Evolutionary conservation across 92 coral and sea anemone species (phyloP).

Genomic region (Blastomussa wellsi): DNA sequence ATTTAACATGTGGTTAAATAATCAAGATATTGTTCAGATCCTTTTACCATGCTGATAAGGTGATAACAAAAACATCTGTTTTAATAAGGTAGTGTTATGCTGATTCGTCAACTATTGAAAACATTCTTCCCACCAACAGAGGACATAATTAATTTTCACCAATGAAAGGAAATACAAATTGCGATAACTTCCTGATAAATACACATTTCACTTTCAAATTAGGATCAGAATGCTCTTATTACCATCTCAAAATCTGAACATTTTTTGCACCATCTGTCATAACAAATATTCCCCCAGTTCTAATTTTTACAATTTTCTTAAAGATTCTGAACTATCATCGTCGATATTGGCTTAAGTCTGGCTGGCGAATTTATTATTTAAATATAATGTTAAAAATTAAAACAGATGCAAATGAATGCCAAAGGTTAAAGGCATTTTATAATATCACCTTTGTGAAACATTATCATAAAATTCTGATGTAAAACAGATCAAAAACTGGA

Average conservation of each 20-base stretch:
- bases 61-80: conserved; percentile 18
- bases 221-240: not conserved
- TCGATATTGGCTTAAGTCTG: not conserved
- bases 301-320: not conserved
- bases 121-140: not conserved
- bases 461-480: not conserved
- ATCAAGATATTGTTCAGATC: conserved; percentile 7
- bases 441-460: not conserved
- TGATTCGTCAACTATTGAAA: not conserved
- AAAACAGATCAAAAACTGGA: not conserved
- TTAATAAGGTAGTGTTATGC: not conserved
- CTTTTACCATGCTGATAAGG: conserved; percentile 16
- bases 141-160: not conserved
- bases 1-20: not conserved
- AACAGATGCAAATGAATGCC: not conserved
- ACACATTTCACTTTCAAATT: not conserved
- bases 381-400: not conserved
- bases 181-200: not conserved
- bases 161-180: not conserved
- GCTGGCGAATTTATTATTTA: not conserved
- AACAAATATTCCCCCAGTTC: not conserved
- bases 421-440: not conserved
- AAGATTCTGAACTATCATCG: too few species aligned
- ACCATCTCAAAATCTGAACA: not conserved
- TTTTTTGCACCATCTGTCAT: not conserved